Conservation (phyloP, 2,113 vertebrate genomes). For the Dipodomys stephensi region DNA sequence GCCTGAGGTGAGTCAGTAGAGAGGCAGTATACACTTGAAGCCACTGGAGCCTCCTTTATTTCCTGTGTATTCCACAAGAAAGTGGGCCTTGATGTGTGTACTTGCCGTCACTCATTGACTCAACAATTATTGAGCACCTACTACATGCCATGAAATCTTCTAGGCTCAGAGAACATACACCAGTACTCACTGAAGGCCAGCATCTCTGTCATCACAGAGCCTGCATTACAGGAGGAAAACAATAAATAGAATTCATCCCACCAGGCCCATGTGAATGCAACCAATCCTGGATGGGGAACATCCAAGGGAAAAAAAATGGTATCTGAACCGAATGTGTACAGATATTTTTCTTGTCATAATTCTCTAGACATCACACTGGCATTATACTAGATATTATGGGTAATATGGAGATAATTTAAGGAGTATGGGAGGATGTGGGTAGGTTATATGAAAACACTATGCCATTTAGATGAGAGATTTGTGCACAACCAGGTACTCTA, state of each 20-base stretch:
- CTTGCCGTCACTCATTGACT: not conserved
- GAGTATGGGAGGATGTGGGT: not conserved
- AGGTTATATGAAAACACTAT: not conserved
- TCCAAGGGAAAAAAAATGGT: not conserved
- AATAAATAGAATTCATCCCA: not conserved
- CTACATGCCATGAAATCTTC: not conserved
- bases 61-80: not conserved
- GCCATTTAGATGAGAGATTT: not conserved
- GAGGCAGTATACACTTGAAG: not conserved
- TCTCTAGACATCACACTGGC: not conserved
- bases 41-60: not conserved
- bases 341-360: not conserved
- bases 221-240: not conserved
- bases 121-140: no score
- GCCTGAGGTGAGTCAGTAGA: not conserved
- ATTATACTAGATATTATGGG: not conserved
- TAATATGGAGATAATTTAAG: not conserved
- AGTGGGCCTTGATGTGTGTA: not conserved
- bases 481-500: no score
- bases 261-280: not conserved
- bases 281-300: not conserved
- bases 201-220: not conserved
- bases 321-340: not conserved
- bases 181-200: not conserved
- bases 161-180: not conserved